Base-by-base conservation (phyloP, 2,888 invertebrate species). In the Agonopterix subpropinquella region DNA sequence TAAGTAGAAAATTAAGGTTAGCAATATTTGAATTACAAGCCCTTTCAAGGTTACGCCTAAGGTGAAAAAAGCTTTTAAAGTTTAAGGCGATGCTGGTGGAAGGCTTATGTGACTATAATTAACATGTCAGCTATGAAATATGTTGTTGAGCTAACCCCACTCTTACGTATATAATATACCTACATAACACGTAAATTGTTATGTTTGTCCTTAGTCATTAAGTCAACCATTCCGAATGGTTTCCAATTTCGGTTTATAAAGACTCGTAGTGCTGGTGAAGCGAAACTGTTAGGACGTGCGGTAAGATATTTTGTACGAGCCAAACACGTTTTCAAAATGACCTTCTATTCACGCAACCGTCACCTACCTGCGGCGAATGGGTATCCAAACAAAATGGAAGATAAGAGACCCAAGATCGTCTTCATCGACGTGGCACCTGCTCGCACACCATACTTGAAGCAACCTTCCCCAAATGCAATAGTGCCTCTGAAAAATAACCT, bases 111-210 rank as follows among this genome's bases (percentile, higher is more conserved):
- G 56, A 60, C 64, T 53, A 63, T 74, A 82, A 86, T 87, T 74
- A 83, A 76, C 71, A 62, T 82, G 86, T 87, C 87, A 59, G 61
- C 53, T 65, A 63, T 84, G 80, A 83, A 73, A 77, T 77, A 81
- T 77, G 72, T 28, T 28, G 76, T 65, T 39, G 53, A 55, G 53
- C 55, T 56, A 52, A 55, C 62, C 65, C 61, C 52, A 52, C 36
- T 8, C 36, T 4, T 36, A 50, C 52, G 54, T 7, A 28, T 7
- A 28, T 28, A 28, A 28, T 28, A 28, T 28, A 0, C 4, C 2
- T 18, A 28, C 5, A 2, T 18, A 18, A 18, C 18, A 5, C 28
- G 28, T 28, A 5, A 28, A 28, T 28, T 5, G 28, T 28, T 28
- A 18, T 18, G 49, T 37, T 42, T 43, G 36, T 18, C 43, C n/a